Base-by-base conservation (phyloP, 1,140 invertebrate genomes). In the Lasaia peninsularis region DNA sequence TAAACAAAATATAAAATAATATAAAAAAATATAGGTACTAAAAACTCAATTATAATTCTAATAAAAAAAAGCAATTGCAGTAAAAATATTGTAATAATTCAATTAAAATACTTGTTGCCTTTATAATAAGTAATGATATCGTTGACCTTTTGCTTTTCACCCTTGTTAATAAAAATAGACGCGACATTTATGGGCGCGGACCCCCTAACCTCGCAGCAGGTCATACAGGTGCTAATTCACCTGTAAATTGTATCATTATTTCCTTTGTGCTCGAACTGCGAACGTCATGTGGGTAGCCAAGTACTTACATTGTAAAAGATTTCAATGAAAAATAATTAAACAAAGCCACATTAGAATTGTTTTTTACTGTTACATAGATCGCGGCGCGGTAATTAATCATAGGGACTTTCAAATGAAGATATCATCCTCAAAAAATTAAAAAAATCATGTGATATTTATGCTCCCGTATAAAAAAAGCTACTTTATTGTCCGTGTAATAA, bases 141-240 rank as follows among this genome's bases (percentile, higher is more conserved):
- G n/a, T 44, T 56, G 53, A 44, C 53, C 37, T 56, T 54, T 54
- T 31, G 7, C 14, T 9, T 52, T n/a, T 48, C 40, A 48, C 40
- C 40, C 40, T 48, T 48, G 40, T 18, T 48, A 48, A 48, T 48
- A 48, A 48, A 48, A 48, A 52, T 33, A 33, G 32, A 52, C 12
- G 14, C 16, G 28, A 52, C 32, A 33, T 18, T 52, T 32, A 52
- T 52, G 24, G n/a, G 9, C 32, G 37, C 8, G 24, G 64, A 35
- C 55, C 53, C 56, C 51, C 31, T 62, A 71, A 79, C 79, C 76
- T 82, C 80, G 64, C 59, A 51, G 57, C 64, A 57, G 63, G 61
- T 67, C 49, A 56, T 67, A 85, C 82, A 86, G 82, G 82, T 86
- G 80, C 52, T 58, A 58, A 62, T 63, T 73, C 80, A 86, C 80